phyloP scores from a whole-genome alignment of 2,797 vertebrate species.

The Neomorphus geoffroyi region DNA sequence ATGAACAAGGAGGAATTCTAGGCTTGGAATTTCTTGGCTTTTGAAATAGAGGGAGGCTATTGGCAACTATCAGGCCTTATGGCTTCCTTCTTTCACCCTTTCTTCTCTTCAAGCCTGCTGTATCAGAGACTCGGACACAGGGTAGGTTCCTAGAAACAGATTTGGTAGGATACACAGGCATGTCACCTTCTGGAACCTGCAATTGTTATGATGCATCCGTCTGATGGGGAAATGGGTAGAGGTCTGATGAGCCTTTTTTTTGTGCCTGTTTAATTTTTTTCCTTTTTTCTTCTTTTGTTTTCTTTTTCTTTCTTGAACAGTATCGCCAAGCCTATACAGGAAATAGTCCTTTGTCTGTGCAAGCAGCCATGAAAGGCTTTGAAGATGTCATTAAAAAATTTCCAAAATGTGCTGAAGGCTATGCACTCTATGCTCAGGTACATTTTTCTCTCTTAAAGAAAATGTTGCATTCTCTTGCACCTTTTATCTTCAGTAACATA shows the following conservation, averaged over 20 bases:
- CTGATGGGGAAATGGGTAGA: neutral
- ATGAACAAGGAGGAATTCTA: neutral
- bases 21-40: neutral
- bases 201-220: neutral
- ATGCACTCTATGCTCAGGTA: constrained; percentile 98
- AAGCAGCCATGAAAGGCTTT: constrained; percentile 95
- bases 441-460: neutral
- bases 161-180: neutral
- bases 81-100: neutral
- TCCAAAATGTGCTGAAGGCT: constrained; percentile 95
- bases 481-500: neutral
- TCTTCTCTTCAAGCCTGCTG: neutral
- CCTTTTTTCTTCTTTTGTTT: neutral
- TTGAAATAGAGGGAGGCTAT: neutral
- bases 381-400: constrained; percentile 96
- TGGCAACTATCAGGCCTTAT: neutral
- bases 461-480: neutral
- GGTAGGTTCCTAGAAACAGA: neutral
- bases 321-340: constrained; percentile 99
- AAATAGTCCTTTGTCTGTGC: constrained; percentile 91
- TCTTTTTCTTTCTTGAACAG: constrained; percentile 69
- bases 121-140: neutral
- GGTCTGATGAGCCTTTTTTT: neutral
- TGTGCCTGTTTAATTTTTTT: neutral
- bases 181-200: neutral